These are phyloP conservation scores for Helobdella robusta DNA, from an alignment of 2,888 invertebrate species.

Conservation along the genomic window DNA sequence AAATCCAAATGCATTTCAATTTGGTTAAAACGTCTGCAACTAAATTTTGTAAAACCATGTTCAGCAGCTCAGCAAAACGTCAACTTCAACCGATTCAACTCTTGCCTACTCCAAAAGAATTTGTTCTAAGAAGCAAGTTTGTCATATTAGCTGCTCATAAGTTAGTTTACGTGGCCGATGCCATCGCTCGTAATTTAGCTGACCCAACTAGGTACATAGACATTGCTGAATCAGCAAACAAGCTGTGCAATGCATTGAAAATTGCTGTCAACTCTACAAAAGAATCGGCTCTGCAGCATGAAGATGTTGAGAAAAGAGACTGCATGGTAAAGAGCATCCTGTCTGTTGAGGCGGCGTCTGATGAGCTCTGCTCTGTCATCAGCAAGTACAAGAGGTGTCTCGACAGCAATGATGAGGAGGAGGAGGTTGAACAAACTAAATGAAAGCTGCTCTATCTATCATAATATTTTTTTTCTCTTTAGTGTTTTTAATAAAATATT, in stretches of 20 bases:
- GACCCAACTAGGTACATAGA: conserved; percentile 67
- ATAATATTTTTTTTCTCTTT: too few species aligned
- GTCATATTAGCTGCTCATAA: conserved; percentile 87
- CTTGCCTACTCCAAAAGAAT: conserved; percentile 67
- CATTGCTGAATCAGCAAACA: conserved; percentile 72
- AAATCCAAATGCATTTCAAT: conserved; percentile 72
- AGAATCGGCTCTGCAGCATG: conserved; percentile 63
- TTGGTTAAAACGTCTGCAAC: conserved; percentile 67
- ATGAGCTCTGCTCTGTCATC: conserved; percentile 9
- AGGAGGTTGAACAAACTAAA: too few species aligned
- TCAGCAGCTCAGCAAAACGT: not conserved
- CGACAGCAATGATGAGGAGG: too few species aligned
- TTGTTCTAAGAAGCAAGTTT: conserved; percentile 85
- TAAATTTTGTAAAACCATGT: conserved; percentile 14
- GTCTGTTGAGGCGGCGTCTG: not conserved
- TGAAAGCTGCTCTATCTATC: too few species aligned
- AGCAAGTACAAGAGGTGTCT: not conserved
- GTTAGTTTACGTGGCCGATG: conserved; percentile 85
- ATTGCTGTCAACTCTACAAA: conserved; percentile 76
- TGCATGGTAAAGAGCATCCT: not conserved
- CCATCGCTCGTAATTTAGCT: conserved; percentile 73
- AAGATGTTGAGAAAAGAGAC: not conserved
- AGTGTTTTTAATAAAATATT: too few species aligned
- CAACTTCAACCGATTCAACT: not conserved
- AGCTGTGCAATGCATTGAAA: conserved; percentile 57